Percentiles rank a stretch among this genome's conserved stretches.
Evolutionary conservation across 2,113 vertebrate species (phyloP).

Genomic region (Microcebus ravelobensis): DNA sequence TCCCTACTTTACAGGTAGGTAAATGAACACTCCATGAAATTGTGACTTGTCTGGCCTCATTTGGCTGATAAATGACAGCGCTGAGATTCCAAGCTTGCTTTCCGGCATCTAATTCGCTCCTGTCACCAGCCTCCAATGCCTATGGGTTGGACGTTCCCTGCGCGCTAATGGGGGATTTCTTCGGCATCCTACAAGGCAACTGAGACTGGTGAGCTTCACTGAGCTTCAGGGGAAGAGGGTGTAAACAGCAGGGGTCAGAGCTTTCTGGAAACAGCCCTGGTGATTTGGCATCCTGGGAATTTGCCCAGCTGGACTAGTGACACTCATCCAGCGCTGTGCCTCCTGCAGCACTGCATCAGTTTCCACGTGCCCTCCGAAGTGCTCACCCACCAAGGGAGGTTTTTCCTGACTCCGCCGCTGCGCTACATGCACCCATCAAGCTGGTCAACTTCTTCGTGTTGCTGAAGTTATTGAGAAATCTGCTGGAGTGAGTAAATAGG

Average conservation of each 20-base stretch:
- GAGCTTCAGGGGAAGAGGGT: neutral
- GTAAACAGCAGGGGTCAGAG: neutral
- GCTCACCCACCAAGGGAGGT: neutral
- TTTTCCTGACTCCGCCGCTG: constrained; percentile 29
- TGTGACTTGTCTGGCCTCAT: neutral
- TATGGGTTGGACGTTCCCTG: neutral
- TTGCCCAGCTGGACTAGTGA: constrained; percentile 30
- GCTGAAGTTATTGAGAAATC: constrained; percentile 68
- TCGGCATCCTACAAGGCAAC: neutral
- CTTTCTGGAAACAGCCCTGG: constrained; percentile 50
- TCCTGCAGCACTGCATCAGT: neutral
- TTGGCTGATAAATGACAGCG: neutral
- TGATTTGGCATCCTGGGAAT: constrained; percentile 23
- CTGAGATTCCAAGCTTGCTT: neutral
- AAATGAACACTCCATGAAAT: neutral
- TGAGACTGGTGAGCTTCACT: neutral
- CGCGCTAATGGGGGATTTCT: neutral
- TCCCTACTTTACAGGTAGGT: neutral
- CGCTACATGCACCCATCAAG: neutral
- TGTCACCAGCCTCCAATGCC: neutral
- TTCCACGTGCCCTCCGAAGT: neutral
- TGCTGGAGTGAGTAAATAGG: constrained; percentile 39
- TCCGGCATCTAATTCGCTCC: neutral
- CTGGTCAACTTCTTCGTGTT: constrained; percentile 17
- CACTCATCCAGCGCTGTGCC: neutral